A percentile compares a stretch with the other conserved stretches of the same genome.
Evolutionary conservation across 2,113 vertebrate genomes (phyloP).

Genomic region (Carassius carassius): DNA sequence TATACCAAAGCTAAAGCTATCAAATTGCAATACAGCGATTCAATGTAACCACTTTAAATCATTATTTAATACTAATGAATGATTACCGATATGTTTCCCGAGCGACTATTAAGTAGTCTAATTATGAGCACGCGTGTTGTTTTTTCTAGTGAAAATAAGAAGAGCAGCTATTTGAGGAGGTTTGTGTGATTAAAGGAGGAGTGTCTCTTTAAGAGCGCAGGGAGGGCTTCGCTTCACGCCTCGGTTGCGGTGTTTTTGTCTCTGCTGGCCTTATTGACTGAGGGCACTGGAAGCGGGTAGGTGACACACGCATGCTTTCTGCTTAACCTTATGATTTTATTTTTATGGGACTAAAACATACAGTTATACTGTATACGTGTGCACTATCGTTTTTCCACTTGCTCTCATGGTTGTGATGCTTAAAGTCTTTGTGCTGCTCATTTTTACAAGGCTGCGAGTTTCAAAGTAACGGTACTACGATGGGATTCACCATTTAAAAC

Average conservation of each 20-base stretch:
- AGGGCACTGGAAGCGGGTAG: slow-evolving; percentile 66
- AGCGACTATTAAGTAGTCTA: background rate
- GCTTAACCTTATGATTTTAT: background rate
- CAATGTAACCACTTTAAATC: background rate
- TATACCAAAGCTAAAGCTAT: background rate
- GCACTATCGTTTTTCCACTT: background rate
- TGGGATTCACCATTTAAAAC: background rate
- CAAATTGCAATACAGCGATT: background rate
- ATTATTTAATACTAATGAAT: no score
- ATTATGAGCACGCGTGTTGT: no score
- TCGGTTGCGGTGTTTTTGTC: slow-evolving; percentile 78
- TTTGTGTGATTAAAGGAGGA: slow-evolving; percentile 30
- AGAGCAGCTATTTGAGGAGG: background rate
- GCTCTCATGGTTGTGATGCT: background rate
- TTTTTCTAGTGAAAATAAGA: background rate
- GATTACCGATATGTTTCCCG: no score
- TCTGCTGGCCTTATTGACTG: slow-evolving; percentile 70
- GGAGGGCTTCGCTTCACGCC: slow-evolving; percentile 56
- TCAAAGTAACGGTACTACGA: slow-evolving; percentile 63
- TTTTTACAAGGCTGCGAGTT: slow-evolving; percentile 5
- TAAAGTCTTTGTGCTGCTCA: slow-evolving; percentile 19
- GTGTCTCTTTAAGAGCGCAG: slow-evolving; percentile 59
- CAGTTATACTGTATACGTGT: background rate
- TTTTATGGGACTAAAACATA: background rate
- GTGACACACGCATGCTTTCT: slow-evolving; percentile 56